phyloP scores from a whole-genome alignment of 2,888 invertebrate species.

The Ophraella communa region DNA sequence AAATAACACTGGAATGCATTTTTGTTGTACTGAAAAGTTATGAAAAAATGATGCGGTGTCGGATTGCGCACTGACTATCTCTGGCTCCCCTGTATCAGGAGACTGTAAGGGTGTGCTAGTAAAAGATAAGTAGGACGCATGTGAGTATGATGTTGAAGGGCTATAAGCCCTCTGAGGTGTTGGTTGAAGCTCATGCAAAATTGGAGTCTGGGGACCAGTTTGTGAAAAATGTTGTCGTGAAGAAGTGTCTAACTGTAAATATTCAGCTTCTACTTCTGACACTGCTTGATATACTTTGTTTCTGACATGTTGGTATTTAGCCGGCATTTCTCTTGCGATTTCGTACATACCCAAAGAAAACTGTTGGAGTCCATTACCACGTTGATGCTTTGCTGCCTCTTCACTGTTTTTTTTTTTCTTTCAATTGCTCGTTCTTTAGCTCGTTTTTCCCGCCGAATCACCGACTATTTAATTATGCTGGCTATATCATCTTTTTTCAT shows the following conservation, averaged over 20 bases:
- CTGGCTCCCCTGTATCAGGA: background rate
- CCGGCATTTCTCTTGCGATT: background rate
- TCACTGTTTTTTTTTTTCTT: background rate
- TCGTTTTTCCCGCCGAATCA: constrained; percentile 1
- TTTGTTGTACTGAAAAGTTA: background rate
- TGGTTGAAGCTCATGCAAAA: constrained; percentile 6
- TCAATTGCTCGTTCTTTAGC: background rate
- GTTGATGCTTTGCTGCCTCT: background rate
- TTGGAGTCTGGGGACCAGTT: constrained; percentile 7
- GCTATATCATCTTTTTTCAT: constrained; percentile 3
- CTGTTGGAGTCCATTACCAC: background rate
- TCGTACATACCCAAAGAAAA: background rate
- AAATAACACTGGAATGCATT: background rate
- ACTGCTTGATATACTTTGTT: background rate
- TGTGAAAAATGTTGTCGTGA: constrained; percentile 1
- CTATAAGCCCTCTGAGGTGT: background rate
- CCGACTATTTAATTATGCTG: background rate
- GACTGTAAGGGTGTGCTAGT: constrained; percentile 11
- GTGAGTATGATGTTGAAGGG: background rate
- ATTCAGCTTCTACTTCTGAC: constrained; percentile 10
- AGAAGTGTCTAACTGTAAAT: background rate
- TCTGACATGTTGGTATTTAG: constrained; percentile 7
- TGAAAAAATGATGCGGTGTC: constrained; percentile 2
- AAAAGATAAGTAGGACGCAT: constrained; percentile 7
- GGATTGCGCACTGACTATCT: background rate